These are phyloP conservation scores for Peromyscus attwateri DNA, from an alignment of 2,797 vertebrate species.

Conservation along the genomic window DNA sequence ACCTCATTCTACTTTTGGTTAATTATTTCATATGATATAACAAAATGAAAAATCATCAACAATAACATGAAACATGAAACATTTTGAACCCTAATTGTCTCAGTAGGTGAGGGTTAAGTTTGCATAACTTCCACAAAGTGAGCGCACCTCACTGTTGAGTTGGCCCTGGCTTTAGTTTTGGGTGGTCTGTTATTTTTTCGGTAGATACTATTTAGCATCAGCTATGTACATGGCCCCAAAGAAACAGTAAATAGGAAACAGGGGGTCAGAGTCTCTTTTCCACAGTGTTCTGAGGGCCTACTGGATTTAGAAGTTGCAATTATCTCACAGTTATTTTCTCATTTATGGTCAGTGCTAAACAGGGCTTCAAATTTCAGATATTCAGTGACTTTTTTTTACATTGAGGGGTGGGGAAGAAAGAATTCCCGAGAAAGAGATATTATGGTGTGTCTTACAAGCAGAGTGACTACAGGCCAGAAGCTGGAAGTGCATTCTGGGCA, in stretches of 20 bases:
- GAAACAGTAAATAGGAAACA: constrained; percentile 2
- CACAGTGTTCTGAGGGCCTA: not conserved
- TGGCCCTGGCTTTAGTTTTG: constrained; percentile 48
- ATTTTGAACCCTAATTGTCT: constrained; percentile 66
- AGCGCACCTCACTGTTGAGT: constrained; percentile 34
- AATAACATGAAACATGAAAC: constrained; percentile 42
- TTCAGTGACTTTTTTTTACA: constrained; percentile 15
- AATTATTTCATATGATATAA: constrained; percentile 78
- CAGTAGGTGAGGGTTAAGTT: constrained; percentile 61
- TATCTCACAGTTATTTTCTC: constrained; percentile 49
- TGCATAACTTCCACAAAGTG: constrained; percentile 39
- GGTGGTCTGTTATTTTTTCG: constrained; percentile 1
- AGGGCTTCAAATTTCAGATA: constrained; percentile 15
- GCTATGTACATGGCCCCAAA: not conserved
- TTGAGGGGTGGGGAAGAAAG: not conserved
- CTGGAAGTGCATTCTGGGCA: not conserved
- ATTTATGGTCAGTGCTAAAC: constrained; percentile 22
- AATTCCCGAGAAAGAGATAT: not conserved
- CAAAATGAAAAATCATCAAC: constrained; percentile 77
- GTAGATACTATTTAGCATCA: constrained; percentile 1
- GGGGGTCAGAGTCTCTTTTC: not conserved
- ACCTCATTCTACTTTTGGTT: constrained; percentile 77
- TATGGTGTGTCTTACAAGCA: not conserved
- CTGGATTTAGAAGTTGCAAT: constrained; percentile 46
- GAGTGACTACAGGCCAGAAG: not conserved